Evolutionary conservation across 2,888 invertebrate species (phyloP).

Genomic region (Pyralis farinalis): DNA sequence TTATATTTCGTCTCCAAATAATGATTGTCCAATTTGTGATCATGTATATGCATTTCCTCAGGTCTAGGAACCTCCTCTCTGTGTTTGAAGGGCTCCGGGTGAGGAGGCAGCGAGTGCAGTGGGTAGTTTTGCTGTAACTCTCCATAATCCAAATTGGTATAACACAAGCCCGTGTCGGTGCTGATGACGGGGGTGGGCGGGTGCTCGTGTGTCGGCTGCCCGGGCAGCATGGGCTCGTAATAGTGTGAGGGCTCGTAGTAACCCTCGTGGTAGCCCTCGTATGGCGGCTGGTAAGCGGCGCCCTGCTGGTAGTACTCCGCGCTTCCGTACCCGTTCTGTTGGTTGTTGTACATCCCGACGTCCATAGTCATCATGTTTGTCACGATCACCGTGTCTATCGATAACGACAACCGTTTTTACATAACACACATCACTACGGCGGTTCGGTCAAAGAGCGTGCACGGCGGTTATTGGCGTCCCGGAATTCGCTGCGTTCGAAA

Average conservation of each 20-base stretch:
- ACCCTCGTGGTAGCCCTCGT: conserved; percentile 69
- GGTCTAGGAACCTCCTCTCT: conserved; percentile 81
- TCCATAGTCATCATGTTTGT: conserved; percentile 90
- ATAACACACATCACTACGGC: conserved; percentile 67
- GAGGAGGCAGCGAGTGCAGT: conserved; percentile 77
- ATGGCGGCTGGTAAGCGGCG: conserved; percentile 61
- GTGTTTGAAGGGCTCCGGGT: conserved; percentile 73
- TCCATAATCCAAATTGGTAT: conserved; percentile 93
- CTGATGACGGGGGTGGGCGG: conserved; percentile 86
- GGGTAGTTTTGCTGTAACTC: conserved; percentile 71
- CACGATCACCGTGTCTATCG: conserved; percentile 57
- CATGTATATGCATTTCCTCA: conserved; percentile 64
- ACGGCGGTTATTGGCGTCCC: conserved; percentile 38
- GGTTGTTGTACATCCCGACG: conserved; percentile 89
- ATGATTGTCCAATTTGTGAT: conserved; percentile 70
- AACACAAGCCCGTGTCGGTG: conserved; percentile 92
- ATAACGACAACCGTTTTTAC: conserved; percentile 45
- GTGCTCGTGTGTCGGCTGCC: conserved; percentile 65
- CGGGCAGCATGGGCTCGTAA: conserved; percentile 70
- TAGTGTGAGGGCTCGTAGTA: conserved; percentile 74
- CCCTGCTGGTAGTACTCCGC: conserved; percentile 78
- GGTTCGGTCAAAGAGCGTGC: conserved; percentile 24
- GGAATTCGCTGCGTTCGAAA: conserved; percentile 44
- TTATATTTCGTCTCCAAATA: conserved; percentile 78
- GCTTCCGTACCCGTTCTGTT: conserved; percentile 79